phyloP scores from a whole-genome alignment of 2,888 invertebrate species.

The Desoria tigrina region DNA sequence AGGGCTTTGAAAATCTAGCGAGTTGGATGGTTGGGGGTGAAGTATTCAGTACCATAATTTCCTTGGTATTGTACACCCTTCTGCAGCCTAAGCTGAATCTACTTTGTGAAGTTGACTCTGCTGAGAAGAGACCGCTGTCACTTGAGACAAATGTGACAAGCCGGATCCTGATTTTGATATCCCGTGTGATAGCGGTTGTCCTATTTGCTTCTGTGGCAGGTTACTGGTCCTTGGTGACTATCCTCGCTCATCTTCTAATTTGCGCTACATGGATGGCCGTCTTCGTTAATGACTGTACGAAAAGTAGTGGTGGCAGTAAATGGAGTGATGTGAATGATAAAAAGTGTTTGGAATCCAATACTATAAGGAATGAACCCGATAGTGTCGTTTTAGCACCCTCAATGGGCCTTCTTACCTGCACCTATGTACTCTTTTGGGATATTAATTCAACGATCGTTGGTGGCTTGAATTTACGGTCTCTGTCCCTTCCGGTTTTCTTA shows the following conservation, averaged over 20 bases:
- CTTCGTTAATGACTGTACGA: neutral
- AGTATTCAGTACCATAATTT: constrained; percentile 11
- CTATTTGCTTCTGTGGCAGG: neutral
- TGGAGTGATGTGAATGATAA: constrained; percentile 5
- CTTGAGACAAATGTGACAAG: constrained; percentile 4
- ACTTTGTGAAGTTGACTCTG: neutral
- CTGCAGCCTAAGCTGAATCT: constrained; percentile 1
- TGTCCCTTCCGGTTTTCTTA: constrained; percentile 48
- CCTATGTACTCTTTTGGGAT: constrained; percentile 52
- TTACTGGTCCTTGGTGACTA: constrained; percentile 13
- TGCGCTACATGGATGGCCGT: constrained; percentile 31
- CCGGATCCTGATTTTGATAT: constrained; percentile 14
- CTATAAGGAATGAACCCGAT: neutral
- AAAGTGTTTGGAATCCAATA: neutral
- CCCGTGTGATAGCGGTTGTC: constrained; percentile 10
- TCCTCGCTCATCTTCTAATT: constrained; percentile 14
- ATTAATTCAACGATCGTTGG: constrained; percentile 29
- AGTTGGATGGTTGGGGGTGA: constrained; percentile 17
- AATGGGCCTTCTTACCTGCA: constrained; percentile 24
- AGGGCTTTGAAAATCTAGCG: neutral
- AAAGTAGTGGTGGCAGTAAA: neutral
- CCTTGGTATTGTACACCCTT: neutral
- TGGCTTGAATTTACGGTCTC: constrained; percentile 32
- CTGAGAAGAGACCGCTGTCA: constrained; percentile 1
- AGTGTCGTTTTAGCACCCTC: neutral